Evolutionary conservation across 2,888 invertebrate species (phyloP).

Genomic region (Pristionchus fissidentatus): DNA sequence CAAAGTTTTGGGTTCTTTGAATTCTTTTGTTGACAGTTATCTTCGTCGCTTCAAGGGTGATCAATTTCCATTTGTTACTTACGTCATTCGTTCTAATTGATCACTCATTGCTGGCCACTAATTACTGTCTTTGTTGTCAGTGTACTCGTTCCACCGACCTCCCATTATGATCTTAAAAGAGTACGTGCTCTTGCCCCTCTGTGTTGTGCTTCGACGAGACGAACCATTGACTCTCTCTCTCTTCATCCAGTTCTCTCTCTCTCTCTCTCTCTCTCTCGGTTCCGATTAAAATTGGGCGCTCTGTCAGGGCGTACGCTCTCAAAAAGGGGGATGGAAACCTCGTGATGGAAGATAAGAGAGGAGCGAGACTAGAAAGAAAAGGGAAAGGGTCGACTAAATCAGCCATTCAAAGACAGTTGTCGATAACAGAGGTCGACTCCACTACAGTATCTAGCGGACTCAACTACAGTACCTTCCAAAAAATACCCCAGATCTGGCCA

Average conservation of each 20-base stretch:
- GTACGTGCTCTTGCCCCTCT: slow-evolving; percentile 34
- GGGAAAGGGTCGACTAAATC: not conserved
- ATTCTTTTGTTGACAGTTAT: not conserved
- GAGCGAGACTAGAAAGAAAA: slow-evolving; percentile 10
- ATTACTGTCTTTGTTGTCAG: slow-evolving; percentile 16
- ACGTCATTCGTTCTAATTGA: not conserved
- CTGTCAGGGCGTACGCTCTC: slow-evolving; percentile 2
- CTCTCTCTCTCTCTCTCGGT: not conserved
- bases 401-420: too few relatives aligned
- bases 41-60: not conserved
- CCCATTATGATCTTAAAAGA: slow-evolving; percentile 26
- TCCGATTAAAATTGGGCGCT: not conserved
- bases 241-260: not conserved
- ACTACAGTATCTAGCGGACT: too few relatives aligned
- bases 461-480: too few relatives aligned
- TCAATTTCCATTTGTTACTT: not conserved
- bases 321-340: slow-evolving; percentile 30
- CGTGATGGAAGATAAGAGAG: slow-evolving; percentile 21
- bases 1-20: not conserved
- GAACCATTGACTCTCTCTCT: not conserved
- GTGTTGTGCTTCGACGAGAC: not conserved
- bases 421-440: too few relatives aligned
- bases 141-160: slow-evolving; percentile 5
- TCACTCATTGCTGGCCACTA: not conserved
- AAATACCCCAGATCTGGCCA: too few relatives aligned